A percentile compares a stretch with the other conserved stretches of the same genome.
Evolutionary conservation across 2,888 invertebrate genomes (phyloP).

Genomic region (Muschampia plurimacula): DNA sequence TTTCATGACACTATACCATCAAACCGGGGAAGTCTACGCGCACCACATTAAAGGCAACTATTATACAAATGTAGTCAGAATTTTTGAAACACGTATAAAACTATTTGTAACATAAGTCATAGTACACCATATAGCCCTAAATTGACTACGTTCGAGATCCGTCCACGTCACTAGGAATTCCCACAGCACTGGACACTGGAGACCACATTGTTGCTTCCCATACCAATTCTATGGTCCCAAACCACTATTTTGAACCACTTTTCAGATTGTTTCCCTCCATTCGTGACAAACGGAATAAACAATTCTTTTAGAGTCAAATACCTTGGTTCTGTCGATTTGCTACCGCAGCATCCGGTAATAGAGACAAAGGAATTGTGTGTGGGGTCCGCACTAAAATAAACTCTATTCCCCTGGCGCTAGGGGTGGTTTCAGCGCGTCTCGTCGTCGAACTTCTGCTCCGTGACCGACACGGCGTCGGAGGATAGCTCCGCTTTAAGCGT

Average conservation of each 20-base stretch:
- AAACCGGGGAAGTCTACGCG: too few relatives aligned
- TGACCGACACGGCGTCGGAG: slow-evolving; percentile 92
- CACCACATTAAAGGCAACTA: too few relatives aligned
- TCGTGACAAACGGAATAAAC: too few relatives aligned
- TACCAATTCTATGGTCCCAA: slow-evolving; percentile 12
- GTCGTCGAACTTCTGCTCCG: slow-evolving; percentile 87
- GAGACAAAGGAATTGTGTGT: slow-evolving; percentile 47
- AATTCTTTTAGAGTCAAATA: too few relatives aligned
- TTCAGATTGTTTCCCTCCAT: neutral
- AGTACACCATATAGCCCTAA: slow-evolving; percentile 43
- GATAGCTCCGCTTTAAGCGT: slow-evolving; percentile 91
- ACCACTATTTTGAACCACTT: slow-evolving; percentile 2
- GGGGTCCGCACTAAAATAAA: slow-evolving; percentile 37
- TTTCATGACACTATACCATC: too few relatives aligned
- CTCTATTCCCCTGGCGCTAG: slow-evolving; percentile 26
- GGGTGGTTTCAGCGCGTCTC: slow-evolving; percentile 67
- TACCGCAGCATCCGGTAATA: slow-evolving; percentile 30
- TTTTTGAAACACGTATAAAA: neutral
- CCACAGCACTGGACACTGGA: neutral
- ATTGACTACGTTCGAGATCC: slow-evolving; percentile 45
- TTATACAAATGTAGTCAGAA: too few relatives aligned
- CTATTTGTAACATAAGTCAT: slow-evolving; percentile 44
- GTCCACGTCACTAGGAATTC: slow-evolving; percentile 1
- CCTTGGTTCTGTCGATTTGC: neutral
- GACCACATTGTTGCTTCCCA: neutral